Percentiles rank a stretch among this genome's conserved stretches.
phyloP scores from a whole-genome alignment of 1,140 invertebrate species.

The Phymorhynchus buccinoides region DNA sequence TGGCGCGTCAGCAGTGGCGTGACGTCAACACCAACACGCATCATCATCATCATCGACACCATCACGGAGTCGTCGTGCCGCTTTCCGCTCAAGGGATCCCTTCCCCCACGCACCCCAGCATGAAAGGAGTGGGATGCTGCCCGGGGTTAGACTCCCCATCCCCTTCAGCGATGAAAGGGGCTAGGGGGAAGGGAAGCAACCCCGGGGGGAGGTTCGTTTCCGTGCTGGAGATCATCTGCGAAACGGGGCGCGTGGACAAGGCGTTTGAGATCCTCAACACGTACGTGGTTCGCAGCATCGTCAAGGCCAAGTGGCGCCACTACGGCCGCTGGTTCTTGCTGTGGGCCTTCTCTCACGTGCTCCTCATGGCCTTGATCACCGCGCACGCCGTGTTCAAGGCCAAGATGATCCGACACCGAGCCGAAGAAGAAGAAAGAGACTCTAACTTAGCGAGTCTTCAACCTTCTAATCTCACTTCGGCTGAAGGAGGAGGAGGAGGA shows the following conservation, averaged over 20 bases:
- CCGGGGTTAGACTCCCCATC: not conserved
- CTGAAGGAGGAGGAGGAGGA: no score
- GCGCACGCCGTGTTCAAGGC: constrained; percentile 47
- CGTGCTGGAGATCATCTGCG: constrained; percentile 53
- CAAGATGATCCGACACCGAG: not conserved
- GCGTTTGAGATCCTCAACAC: constrained; percentile 52
- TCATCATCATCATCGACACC: not conserved
- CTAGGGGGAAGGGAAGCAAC: not conserved
- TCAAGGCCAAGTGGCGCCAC: constrained; percentile 55
- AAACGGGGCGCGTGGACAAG: constrained; percentile 39
- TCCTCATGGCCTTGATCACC: constrained; percentile 51
- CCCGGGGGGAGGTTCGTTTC: not conserved
- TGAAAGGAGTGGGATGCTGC: constrained; percentile 12
- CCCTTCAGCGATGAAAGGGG: not conserved
- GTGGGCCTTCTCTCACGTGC: constrained; percentile 51
- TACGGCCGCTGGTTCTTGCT: constrained; percentile 47
- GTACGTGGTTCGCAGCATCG: constrained; percentile 47
- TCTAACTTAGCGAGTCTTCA: not conserved
- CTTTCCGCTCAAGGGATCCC: not conserved
- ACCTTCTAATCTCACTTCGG: no score
- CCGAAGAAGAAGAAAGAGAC: not conserved
- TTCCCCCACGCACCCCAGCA: constrained; percentile 21
- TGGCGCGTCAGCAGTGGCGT: constrained; percentile 40
- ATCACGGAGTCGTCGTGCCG: not conserved
- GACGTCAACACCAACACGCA: not conserved